These are phyloP conservation scores for Tinea pellionella DNA, from an alignment of 2,888 invertebrate genomes.

Conservation along the genomic window DNA sequence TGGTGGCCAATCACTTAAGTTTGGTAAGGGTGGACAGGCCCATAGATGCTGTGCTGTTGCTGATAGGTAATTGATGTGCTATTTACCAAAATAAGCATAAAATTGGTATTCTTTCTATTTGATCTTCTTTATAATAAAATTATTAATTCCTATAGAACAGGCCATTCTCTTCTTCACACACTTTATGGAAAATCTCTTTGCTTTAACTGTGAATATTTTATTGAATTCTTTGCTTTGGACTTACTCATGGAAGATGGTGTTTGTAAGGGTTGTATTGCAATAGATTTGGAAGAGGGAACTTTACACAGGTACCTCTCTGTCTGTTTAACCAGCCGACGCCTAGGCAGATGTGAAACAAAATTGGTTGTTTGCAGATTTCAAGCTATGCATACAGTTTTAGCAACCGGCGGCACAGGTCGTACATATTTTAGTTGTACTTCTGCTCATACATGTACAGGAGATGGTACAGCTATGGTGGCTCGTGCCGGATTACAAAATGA, in stretches of 20 bases:
- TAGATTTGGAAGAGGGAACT: slow-evolving; percentile 95
- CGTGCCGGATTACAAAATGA: slow-evolving; percentile 94
- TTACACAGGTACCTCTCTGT: slow-evolving; percentile 78
- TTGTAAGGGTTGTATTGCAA: slow-evolving; percentile 92
- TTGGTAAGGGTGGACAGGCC: slow-evolving; percentile 98
- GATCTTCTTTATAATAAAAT: background rate
- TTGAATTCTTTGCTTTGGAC: slow-evolving; percentile 98
- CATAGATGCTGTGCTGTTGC: slow-evolving; percentile 98
- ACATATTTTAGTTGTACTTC: slow-evolving; percentile 99
- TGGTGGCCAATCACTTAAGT: slow-evolving; percentile 97
- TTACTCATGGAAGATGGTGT: slow-evolving; percentile 93
- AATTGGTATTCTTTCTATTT: too few species aligned
- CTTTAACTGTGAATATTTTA: slow-evolving; percentile 98
- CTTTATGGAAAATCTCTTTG: slow-evolving; percentile 96
- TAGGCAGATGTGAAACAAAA: background rate
- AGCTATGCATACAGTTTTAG: slow-evolving; percentile 76
- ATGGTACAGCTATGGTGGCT: slow-evolving; percentile 95
- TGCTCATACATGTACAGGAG: slow-evolving; percentile 98
- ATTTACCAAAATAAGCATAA: too few species aligned
- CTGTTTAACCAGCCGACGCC: background rate
- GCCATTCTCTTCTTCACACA: slow-evolving; percentile 97
- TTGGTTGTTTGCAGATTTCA: slow-evolving; percentile 58
- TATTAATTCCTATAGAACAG: slow-evolving; percentile 74
- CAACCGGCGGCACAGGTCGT: slow-evolving; percentile 90
- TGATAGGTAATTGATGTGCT: slow-evolving; percentile 71